A percentile compares a stretch with the other conserved stretches of the same genome.
These are phyloP conservation scores for Aphelinus certus DNA, from an alignment of 1,140 invertebrate species.

Conservation along the genomic window DNA sequence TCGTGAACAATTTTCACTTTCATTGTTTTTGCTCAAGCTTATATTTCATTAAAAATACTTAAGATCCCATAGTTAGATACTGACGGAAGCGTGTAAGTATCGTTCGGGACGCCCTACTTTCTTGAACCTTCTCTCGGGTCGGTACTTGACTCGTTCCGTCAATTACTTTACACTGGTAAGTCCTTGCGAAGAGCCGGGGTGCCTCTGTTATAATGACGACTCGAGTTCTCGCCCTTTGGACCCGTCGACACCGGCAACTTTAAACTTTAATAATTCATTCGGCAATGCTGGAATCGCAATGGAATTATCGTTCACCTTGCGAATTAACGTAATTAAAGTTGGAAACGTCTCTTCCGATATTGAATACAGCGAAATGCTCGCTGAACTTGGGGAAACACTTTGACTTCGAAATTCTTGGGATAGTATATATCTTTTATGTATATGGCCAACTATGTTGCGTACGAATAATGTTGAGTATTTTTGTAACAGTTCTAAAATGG, in stretches of 20 bases:
- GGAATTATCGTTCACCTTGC: background rate
- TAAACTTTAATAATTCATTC: conserved; percentile 2
- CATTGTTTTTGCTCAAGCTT: no score
- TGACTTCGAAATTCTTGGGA: no score
- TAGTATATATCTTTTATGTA: no score
- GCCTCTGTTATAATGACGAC: conserved; percentile 1
- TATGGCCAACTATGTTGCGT: no score
- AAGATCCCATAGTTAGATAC: background rate
- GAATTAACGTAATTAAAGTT: no score
- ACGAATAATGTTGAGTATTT: no score
- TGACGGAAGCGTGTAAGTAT: background rate
- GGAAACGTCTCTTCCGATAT: no score
- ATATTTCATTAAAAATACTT: no score
- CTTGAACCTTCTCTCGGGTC: background rate
- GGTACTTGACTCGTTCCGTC: conserved; percentile 9
- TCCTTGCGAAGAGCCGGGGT: background rate
- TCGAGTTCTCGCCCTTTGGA: background rate
- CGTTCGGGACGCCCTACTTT: conserved; percentile 7
- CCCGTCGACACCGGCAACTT: background rate
- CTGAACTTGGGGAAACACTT: no score
- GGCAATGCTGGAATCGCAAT: background rate
- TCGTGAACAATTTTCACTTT: no score
- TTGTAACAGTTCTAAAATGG: no score
- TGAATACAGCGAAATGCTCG: no score
- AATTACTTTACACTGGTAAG: conserved; percentile 23